Percentiles rank a stretch among this genome's conserved stretches.
Conservation (phyloP, 2,888 invertebrate genomes). For the Aphodius granarius region DNA sequence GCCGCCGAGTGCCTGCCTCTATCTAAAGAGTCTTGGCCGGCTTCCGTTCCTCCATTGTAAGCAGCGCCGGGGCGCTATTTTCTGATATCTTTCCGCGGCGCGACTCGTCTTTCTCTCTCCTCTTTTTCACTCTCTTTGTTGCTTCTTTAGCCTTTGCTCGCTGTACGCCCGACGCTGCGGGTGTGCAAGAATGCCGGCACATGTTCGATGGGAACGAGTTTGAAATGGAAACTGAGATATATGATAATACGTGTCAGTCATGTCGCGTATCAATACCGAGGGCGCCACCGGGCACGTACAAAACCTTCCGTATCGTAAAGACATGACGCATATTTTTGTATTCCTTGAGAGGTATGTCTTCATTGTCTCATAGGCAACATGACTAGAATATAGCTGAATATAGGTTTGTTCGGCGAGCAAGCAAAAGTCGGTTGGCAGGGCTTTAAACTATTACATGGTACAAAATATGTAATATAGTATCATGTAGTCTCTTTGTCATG, state of each 20-base stretch:
- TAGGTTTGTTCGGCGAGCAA: too few species aligned
- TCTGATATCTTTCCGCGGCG: conserved; percentile 33
- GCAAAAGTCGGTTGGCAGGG: too few species aligned
- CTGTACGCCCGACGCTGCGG: neutral
- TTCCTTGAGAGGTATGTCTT: neutral
- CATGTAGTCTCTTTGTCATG: too few species aligned
- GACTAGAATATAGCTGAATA: neutral
- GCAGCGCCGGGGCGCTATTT: conserved; percentile 32
- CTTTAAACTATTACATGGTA: too few species aligned
- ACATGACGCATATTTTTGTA: neutral
- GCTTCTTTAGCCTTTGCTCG: neutral
- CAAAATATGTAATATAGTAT: too few species aligned
- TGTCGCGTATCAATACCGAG: conserved; percentile 19
- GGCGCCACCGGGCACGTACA: neutral
- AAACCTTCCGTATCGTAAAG: neutral
- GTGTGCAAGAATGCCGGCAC: conserved; percentile 30
- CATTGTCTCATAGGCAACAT: neutral
- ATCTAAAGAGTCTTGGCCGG: conserved; percentile 26
- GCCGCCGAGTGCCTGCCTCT: conserved; percentile 31
- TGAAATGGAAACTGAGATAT: conserved; percentile 31
- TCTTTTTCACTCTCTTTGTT: conserved; percentile 36
- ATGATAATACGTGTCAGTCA: conserved; percentile 39
- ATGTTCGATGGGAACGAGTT: conserved; percentile 29
- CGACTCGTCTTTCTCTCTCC: neutral
- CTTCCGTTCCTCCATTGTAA: conserved; percentile 36